A percentile compares a stretch with the other conserved stretches of the same genome.
phyloP scores from a whole-genome alignment of 1,140 invertebrate species.

The Cydia fagiglandana region DNA sequence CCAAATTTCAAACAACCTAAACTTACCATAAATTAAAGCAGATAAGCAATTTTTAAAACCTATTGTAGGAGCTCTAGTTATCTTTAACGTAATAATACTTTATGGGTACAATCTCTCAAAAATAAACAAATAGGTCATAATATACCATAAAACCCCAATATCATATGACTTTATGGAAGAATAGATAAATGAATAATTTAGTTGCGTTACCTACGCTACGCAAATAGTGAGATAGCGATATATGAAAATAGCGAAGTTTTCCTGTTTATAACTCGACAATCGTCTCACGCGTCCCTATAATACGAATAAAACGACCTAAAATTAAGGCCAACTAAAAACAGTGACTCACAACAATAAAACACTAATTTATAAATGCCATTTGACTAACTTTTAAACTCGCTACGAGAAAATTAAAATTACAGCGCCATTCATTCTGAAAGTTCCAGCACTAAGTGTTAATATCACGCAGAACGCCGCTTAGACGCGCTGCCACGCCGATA shows the following conservation, averaged over 20 bases:
- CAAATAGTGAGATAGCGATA: too few relatives aligned
- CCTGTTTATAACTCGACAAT: not conserved
- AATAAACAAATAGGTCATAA: too few relatives aligned
- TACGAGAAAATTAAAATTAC: slow-evolving; percentile 26
- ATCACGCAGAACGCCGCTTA: slow-evolving; percentile 20
- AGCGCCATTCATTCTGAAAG: slow-evolving; percentile 11
- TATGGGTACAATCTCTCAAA: too few relatives aligned
- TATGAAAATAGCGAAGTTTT: not conserved
- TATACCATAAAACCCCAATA: too few relatives aligned
- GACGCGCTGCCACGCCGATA: not conserved
- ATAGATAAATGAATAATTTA: too few relatives aligned
- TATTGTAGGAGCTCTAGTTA: too few relatives aligned
- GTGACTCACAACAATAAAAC: slow-evolving; percentile 22
- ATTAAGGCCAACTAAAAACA: slow-evolving; percentile 2
- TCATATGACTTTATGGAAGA: too few relatives aligned
- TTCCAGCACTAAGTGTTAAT: slow-evolving; percentile 24
- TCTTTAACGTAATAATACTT: too few relatives aligned
- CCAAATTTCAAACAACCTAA: too few relatives aligned
- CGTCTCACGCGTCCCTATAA: not conserved
- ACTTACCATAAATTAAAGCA: too few relatives aligned
- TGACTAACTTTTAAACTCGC: slow-evolving; percentile 19
- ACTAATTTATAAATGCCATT: slow-evolving; percentile 28
- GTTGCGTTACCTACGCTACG: not conserved
- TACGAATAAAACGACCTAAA: not conserved
- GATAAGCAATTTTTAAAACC: too few relatives aligned